These are phyloP conservation scores for Semotilus atromaculatus DNA, from an alignment of 2,797 vertebrate genomes.

Conservation along the genomic window DNA sequence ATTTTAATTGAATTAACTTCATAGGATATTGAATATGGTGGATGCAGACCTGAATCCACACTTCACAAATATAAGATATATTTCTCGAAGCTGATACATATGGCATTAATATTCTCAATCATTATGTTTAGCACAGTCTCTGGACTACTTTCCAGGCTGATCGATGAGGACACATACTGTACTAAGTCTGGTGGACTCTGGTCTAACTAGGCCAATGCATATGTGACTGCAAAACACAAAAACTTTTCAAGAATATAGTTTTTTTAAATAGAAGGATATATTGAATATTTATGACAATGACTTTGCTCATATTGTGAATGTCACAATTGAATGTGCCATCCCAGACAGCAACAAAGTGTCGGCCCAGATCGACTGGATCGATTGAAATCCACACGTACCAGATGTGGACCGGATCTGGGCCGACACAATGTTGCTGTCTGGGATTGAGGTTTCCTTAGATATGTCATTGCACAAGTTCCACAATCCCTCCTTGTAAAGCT, in stretches of 20 bases:
- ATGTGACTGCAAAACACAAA: neutral
- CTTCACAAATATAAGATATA: conserved; percentile 1
- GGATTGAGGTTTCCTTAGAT: neutral
- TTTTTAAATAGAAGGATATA: neutral
- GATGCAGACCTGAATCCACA: conserved; percentile 1
- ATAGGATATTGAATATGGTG: neutral
- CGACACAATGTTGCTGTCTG: no score
- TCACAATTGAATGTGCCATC: neutral
- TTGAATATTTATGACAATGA: neutral
- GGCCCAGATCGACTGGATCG: no score
- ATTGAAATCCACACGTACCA: no score
- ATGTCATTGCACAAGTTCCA: neutral
- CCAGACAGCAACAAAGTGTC: no score
- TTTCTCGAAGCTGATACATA: neutral
- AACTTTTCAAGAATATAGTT: neutral
- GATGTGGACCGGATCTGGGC: no score
- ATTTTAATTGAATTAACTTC: neutral
- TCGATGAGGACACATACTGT: conserved; percentile 2
- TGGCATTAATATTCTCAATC: neutral
- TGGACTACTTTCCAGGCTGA: conserved; percentile 34
- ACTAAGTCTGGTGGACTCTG: neutral
- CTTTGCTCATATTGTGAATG: neutral
- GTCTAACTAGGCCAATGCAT: conserved; percentile 22
- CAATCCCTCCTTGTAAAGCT: neutral
- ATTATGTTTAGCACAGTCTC: neutral